Percentiles rank a stretch among this genome's conserved stretches.
These are phyloP conservation scores for Amazona guildingii DNA, from an alignment of 2,113 vertebrate species.

Conservation along the genomic window DNA sequence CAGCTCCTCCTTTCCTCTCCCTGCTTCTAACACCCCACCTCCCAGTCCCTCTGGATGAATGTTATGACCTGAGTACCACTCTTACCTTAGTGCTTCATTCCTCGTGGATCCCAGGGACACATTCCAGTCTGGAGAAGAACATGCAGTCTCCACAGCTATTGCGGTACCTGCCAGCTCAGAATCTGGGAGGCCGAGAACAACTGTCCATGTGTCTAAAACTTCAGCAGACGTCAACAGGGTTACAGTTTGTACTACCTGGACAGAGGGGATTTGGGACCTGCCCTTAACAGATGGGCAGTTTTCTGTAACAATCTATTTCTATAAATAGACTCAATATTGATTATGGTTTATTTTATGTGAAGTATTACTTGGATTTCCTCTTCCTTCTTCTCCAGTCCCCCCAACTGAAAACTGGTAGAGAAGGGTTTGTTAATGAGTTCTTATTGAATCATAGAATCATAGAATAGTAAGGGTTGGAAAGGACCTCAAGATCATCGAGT, in stretches of 20 bases:
- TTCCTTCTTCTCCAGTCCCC: background rate
- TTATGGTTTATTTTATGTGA: background rate
- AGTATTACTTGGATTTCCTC: background rate
- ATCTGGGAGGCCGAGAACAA: background rate
- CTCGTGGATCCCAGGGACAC: background rate
- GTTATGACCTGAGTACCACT: background rate
- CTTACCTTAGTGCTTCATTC: background rate
- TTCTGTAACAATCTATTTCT: background rate
- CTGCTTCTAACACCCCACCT: accelerated
- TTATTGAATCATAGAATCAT: background rate
- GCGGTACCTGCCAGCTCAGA: background rate
- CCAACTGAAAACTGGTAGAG: background rate
- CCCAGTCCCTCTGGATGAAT: background rate
- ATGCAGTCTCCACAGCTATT: background rate
- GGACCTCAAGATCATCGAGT: no score
- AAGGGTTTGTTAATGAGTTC: background rate
- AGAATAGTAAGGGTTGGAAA: no score
- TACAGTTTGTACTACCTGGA: background rate
- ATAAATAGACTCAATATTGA: background rate
- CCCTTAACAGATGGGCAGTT: background rate
- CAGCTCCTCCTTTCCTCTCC: background rate
- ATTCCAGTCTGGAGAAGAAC: background rate
- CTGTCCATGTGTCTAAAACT: background rate
- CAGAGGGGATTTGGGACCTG: background rate
- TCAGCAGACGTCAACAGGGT: background rate